phyloP scores from a whole-genome alignment of 2,113 vertebrate species.

The Apodemus sylvaticus region DNA sequence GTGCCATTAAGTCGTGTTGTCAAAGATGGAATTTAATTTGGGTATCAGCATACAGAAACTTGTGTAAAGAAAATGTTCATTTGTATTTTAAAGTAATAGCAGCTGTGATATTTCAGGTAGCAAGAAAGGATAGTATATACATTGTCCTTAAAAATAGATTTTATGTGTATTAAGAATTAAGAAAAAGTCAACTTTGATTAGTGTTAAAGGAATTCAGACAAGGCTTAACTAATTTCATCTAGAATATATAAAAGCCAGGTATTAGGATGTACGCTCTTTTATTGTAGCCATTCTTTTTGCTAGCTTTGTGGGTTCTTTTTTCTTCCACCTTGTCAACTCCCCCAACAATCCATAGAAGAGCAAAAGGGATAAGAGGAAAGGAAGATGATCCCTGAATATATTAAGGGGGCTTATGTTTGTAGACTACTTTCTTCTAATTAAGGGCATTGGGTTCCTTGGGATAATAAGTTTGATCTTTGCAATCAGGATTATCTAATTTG shows the following conservation, averaged over 20 bases:
- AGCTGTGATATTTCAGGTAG: neutral
- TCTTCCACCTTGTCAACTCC: too few species aligned
- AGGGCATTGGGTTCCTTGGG: too few species aligned
- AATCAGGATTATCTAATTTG: too few species aligned
- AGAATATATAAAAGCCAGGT: neutral
- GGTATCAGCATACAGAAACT: neutral
- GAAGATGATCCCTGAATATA: too few species aligned
- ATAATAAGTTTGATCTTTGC: too few species aligned
- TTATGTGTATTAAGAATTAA: neutral
- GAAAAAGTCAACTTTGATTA: neutral
- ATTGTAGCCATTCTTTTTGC: too few species aligned
- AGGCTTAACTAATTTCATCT: neutral
- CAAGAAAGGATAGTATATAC: neutral
- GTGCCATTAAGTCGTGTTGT: conserved; percentile 8
- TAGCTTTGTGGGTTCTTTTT: neutral
- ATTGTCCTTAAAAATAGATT: neutral
- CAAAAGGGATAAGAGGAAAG: too few species aligned
- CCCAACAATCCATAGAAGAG: too few species aligned
- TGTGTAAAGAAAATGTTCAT: neutral
- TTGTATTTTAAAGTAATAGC: neutral
- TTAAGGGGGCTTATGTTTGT: too few species aligned
- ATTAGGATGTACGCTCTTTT: neutral
- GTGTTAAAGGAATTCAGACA: neutral
- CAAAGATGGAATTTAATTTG: neutral
- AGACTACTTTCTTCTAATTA: too few species aligned